phyloP scores from a whole-genome alignment of 2,113 vertebrate species.

The Plotosus lineatus region DNA sequence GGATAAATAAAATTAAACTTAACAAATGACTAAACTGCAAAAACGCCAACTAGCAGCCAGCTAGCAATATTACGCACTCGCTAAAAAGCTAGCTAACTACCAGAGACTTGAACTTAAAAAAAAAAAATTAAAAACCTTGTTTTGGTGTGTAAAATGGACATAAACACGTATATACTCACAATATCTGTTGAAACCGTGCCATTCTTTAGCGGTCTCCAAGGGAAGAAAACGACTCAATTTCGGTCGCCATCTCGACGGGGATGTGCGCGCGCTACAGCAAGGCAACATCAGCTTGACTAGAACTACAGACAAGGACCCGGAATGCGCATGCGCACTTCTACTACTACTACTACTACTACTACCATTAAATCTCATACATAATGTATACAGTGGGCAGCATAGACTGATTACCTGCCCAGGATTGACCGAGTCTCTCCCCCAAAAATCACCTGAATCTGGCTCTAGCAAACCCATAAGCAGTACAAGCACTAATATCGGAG shows the following conservation, averaged over 20 bases:
- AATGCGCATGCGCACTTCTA: slow-evolving; percentile 22
- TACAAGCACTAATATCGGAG: no score
- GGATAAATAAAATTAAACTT: background rate
- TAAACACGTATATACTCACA: slow-evolving; percentile 40
- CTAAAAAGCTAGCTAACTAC: background rate
- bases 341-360: no score
- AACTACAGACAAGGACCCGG: slow-evolving; percentile 13
- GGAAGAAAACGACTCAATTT: slow-evolving; percentile 15
- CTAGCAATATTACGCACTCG: slow-evolving; percentile 7
- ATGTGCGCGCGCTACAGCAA: slow-evolving; percentile 20
- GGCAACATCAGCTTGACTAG: slow-evolving; percentile 1
- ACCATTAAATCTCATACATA: no score
- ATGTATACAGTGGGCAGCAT: no score
- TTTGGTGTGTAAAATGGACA: background rate
- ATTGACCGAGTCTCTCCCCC: no score
- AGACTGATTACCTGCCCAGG: no score
- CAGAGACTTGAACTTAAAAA: background rate
- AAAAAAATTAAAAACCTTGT: background rate
- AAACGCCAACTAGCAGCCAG: background rate
- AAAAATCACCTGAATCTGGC: no score
- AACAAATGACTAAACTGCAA: background rate
- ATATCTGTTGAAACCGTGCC: slow-evolving; percentile 29
- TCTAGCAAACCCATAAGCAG: no score
- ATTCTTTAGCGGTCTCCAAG: slow-evolving; percentile 43
- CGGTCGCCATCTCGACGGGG: slow-evolving; percentile 44